Conservation (phyloP, 2,888 invertebrate species). For the Conchocele bisecta region DNA sequence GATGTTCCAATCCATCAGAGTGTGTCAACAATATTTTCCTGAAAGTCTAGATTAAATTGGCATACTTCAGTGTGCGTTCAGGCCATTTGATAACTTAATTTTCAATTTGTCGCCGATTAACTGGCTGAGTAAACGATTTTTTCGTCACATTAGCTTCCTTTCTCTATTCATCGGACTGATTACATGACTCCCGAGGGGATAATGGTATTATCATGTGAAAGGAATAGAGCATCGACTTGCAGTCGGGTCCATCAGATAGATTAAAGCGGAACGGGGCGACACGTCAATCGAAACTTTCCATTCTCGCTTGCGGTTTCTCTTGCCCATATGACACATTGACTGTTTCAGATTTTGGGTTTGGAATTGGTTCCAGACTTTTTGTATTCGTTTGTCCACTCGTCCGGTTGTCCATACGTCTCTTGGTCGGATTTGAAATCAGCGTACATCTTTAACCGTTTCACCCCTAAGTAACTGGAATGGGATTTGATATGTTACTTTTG, state of each 20-base stretch:
- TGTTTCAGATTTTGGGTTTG: no score
- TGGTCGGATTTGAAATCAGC: no score
- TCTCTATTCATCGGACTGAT: slow-evolving; percentile 56
- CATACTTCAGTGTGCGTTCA: slow-evolving; percentile 73
- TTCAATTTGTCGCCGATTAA: slow-evolving; percentile 81
- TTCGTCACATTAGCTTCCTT: slow-evolving; percentile 64
- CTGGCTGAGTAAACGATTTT: slow-evolving; percentile 68
- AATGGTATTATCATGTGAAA: slow-evolving; percentile 61
- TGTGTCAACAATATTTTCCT: slow-evolving; percentile 57
- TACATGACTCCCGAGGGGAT: slow-evolving; percentile 53
- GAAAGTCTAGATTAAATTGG: slow-evolving; percentile 78
- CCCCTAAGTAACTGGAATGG: no score
- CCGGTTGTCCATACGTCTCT: no score
- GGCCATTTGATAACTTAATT: slow-evolving; percentile 82
- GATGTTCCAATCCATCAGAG: slow-evolving; percentile 54
- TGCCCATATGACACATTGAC: no score
- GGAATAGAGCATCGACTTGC: slow-evolving; percentile 36
- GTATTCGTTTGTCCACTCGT: no score
- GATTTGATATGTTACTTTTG: no score
- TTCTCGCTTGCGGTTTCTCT: no score
- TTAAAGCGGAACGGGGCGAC: no score
- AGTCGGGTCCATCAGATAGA: slow-evolving; percentile 51
- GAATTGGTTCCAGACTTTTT: no score
- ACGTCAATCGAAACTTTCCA: no score
- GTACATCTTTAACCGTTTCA: no score